Evolutionary conservation across 2,113 vertebrate species (phyloP).

Genomic region (Urocynchramus pylzowi): DNA sequence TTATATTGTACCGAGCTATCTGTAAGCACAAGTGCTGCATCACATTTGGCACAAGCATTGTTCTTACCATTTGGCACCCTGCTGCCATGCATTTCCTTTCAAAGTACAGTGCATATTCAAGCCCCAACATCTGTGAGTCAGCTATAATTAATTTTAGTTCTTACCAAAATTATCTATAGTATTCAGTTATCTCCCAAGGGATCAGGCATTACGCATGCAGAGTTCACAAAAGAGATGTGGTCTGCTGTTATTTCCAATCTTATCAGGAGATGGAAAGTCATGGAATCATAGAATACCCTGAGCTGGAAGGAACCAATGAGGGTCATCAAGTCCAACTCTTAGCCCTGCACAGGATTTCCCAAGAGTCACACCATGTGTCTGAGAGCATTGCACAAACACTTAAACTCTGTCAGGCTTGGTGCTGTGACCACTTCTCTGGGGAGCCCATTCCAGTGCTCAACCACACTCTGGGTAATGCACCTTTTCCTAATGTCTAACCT

Average conservation of each 20-base stretch:
- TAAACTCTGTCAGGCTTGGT: background rate
- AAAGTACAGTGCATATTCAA: background rate
- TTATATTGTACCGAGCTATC: background rate
- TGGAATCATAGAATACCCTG: background rate
- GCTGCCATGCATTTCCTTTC: background rate
- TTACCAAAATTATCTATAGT: background rate
- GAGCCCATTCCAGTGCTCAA: rapidly evolving
- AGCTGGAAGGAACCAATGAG: background rate
- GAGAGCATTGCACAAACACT: background rate
- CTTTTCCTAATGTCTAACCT: background rate
- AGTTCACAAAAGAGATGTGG: background rate
- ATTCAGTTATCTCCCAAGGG: background rate
- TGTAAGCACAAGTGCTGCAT: background rate
- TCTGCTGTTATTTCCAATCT: background rate
- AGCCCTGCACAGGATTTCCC: no score
- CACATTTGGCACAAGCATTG: background rate
- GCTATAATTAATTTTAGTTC: background rate
- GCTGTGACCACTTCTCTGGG: background rate
- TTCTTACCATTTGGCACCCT: background rate
- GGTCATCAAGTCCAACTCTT: background rate
- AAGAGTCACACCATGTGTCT: background rate
- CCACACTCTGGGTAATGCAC: background rate
- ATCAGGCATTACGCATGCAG: background rate
- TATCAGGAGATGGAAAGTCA: background rate
- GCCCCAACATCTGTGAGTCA: background rate